These are phyloP conservation scores for Verasper variegatus DNA, from an alignment of 2,113 vertebrate species.

Conservation along the genomic window DNA sequence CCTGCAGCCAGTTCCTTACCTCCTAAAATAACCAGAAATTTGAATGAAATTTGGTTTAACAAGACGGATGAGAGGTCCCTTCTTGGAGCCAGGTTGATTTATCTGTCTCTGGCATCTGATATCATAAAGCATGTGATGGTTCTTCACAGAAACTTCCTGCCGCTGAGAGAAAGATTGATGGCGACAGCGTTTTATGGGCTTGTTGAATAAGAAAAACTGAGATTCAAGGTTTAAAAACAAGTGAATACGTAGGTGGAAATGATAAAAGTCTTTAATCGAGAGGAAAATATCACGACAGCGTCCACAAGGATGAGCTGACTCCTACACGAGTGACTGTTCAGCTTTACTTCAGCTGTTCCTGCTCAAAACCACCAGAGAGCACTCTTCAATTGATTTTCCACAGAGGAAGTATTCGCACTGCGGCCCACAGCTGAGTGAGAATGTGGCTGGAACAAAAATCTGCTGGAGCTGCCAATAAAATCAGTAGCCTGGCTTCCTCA, in stretches of 20 bases:
- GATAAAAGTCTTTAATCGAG: conserved; percentile 38
- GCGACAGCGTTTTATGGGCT: not conserved
- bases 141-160: conserved; percentile 51
- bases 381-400: conserved; percentile 71
- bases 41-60: conserved; percentile 40
- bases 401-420: conserved; percentile 11
- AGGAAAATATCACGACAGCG: not conserved
- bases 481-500: conserved; percentile 54
- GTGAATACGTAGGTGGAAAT: conserved; percentile 4
- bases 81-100: conserved; percentile 40
- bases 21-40: conserved; percentile 48
- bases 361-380: conserved; percentile 74
- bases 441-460: conserved; percentile 47
- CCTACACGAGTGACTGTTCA: not conserved
- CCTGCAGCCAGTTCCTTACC: conserved; percentile 4
- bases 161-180: conserved; percentile 56
- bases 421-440: conserved; percentile 42
- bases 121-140: conserved; percentile 32
- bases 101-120: conserved; percentile 35
- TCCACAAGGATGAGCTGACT: not conserved
- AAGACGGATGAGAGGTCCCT: conserved; percentile 50
- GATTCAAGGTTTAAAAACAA: conserved; percentile 11
- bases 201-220: conserved; percentile 17
- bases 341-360: conserved; percentile 52
- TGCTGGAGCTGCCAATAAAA: conserved; percentile 63